Evolutionary conservation across 2,113 vertebrate species (phyloP), one percentile per base, ranked within the genome.

Genomic region (Pogonocichla stellata): DNA sequence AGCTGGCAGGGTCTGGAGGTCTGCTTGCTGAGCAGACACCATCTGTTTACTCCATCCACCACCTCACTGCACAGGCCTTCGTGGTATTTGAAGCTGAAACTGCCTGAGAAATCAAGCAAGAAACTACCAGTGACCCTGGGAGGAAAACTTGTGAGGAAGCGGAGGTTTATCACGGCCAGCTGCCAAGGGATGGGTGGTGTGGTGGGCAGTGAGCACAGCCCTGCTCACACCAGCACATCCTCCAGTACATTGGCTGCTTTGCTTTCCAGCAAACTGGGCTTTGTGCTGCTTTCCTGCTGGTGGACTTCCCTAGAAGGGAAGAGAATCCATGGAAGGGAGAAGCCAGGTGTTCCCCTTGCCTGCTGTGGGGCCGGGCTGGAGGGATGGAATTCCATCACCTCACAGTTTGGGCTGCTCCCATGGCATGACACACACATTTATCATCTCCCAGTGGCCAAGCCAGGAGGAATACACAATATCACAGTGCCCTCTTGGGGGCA

Each of bases 401-500:
- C 3, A 1, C 48, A 29, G 11, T 25, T 33, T 1, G 4, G 33
- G 38, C 24, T 48, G 67, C 56, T 64, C 11, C 4, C 36, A 4
- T 38, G 57, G 13, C 31, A 5, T 5, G 15, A 5, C 31, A 10
- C 1, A 9, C 1, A 2, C 8, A 10, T 20, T 8, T 10, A 38
- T 8, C 14, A 56, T 24, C 33, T 64, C 48, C 42, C 56, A 9
- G 62, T 14, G 61, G 40, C 70, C 19, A 7, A 69, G 62, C 18
- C 29, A 16, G 20, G 10, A 16, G 50, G 9, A 70, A 82, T 86
- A 12, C 29, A 19, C 57, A 72, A 89, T 86, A 83, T 94, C 80
- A 83, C 67, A 92, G 71, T 95, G 95, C 88, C 89, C 88, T 88
- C 87, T 93, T 91, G 93, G 92, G 94, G 94, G 80, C 87, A 86